Evolutionary conservation across 2,113 vertebrate genomes (phyloP).

Genomic region (Emydocephalus ijimae): DNA sequence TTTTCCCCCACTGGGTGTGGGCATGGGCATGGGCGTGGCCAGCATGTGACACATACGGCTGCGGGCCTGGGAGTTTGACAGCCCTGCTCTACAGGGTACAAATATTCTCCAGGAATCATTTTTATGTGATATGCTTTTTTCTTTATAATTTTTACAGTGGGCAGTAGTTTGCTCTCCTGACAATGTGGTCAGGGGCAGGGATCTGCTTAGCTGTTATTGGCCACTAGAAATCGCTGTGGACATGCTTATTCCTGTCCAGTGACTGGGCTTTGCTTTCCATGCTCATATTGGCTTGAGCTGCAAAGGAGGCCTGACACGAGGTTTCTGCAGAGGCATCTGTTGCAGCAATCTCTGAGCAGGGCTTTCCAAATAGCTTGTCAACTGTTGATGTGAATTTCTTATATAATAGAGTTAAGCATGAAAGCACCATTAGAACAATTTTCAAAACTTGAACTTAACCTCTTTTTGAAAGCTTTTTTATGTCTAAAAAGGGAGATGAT

Average conservation of each 20-base stretch:
- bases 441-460: neutral
- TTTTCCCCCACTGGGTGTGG: too few relatives aligned
- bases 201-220: neutral
- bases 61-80: too few relatives aligned
- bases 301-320: neutral
- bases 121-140: neutral
- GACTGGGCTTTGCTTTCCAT: neutral
- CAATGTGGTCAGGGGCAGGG: neutral
- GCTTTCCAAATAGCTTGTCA: neutral
- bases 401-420: neutral
- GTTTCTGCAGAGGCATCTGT: neutral
- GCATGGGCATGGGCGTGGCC: too few relatives aligned
- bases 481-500: neutral
- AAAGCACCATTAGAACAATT: neutral
- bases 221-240: neutral
- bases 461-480: neutral
- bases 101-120: neutral
- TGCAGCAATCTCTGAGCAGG: neutral
- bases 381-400: neutral
- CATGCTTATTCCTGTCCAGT: neutral
- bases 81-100: neutral
- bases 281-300: neutral
- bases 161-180: neutral
- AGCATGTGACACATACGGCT: too few relatives aligned
- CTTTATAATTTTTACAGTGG: neutral